Percentiles rank a stretch among this genome's conserved stretches.
These are phyloP conservation scores for Meriones psammophilus DNA, from an alignment of 2,797 vertebrate species.

Conservation along the genomic window DNA sequence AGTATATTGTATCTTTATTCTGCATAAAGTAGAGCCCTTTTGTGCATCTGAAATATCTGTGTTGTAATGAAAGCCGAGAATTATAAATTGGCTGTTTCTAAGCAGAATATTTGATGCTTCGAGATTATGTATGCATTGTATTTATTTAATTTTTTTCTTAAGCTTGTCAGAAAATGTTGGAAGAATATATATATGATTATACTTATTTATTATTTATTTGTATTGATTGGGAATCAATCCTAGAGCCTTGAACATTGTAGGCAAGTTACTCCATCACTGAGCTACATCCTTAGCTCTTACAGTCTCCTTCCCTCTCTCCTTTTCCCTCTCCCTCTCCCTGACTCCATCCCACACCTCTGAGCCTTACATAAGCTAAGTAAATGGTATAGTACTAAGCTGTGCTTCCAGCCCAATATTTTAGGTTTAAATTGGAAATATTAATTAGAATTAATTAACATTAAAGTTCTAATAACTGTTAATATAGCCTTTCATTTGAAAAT, in stretches of 20 bases:
- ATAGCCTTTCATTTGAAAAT: slow-evolving; percentile 34
- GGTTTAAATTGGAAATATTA: slow-evolving; percentile 58
- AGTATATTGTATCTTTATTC: background rate
- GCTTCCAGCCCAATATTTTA: background rate
- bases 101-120: slow-evolving; percentile 41
- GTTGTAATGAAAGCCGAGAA: slow-evolving; percentile 42
- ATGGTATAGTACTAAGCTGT: background rate
- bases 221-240: background rate
- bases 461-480: slow-evolving; percentile 7
- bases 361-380: background rate
- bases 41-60: slow-evolving; percentile 4
- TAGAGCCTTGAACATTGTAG: background rate
- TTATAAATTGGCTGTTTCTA: slow-evolving; percentile 54
- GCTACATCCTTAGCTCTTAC: background rate
- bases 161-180: slow-evolving; percentile 45
- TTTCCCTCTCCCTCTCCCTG: background rate
- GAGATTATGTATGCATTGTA: slow-evolving; percentile 59
- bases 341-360: background rate
- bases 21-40: background rate
- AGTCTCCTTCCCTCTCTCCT: background rate
- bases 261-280: background rate
- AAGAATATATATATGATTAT: background rate
- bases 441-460: background rate
- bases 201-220: background rate
- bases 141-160: slow-evolving; percentile 60